phyloP scores from a whole-genome alignment of 2,888 invertebrate species.

The Busseola fusca region DNA sequence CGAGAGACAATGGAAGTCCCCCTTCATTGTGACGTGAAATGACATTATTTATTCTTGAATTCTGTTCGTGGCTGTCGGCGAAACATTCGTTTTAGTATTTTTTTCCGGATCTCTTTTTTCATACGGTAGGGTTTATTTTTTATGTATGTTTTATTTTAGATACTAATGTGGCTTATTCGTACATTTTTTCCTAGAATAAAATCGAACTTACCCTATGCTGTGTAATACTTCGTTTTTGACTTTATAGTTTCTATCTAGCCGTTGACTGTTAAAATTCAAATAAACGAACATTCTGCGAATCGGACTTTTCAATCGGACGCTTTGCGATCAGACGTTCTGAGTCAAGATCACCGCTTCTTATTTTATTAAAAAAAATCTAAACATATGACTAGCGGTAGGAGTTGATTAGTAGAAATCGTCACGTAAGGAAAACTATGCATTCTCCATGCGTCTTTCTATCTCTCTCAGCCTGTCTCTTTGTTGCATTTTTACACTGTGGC shows the following conservation, averaged over 20 bases:
- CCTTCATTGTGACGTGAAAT: constrained; percentile 35
- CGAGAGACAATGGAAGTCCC: constrained; percentile 41
- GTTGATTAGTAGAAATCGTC: background rate
- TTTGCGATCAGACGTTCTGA: background rate
- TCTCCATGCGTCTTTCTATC: background rate
- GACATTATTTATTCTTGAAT: constrained; percentile 47
- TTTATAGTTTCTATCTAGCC: background rate
- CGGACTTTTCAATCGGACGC: background rate
- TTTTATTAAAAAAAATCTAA: background rate
- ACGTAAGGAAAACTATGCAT: background rate
- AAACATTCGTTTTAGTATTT: constrained; percentile 11
- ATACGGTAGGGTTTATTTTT: background rate
- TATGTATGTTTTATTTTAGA: constrained; percentile 12
- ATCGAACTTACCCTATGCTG: background rate
- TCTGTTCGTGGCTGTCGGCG: constrained; percentile 12
- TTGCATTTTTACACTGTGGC: background rate
- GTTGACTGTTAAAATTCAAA: background rate
- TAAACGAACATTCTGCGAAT: background rate
- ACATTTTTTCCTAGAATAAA: background rate
- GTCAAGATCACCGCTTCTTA: background rate
- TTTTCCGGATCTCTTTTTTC: constrained; percentile 5
- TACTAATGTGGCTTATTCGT: background rate
- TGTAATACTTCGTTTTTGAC: background rate
- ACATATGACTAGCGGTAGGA: background rate
- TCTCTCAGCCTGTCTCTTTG: too few species aligned